phyloP scores from a whole-genome alignment of 2,888 invertebrate genomes.

The Beris morrisii region DNA sequence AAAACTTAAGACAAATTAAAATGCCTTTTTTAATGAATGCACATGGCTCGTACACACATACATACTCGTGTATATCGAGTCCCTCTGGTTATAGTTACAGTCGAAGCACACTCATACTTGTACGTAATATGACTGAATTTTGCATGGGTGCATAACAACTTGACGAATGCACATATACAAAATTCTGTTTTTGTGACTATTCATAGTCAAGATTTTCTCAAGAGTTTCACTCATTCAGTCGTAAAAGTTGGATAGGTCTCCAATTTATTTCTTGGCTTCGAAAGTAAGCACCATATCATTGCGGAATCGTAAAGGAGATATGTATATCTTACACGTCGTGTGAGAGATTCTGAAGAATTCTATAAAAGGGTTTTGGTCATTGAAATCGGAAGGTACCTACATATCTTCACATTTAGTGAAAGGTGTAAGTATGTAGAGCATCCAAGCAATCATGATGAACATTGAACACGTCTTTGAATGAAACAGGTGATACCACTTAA shows the following conservation, averaged over 20 bases:
- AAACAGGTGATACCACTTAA: too few relatives aligned
- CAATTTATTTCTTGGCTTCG: conserved; percentile 25
- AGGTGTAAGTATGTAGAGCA: too few relatives aligned
- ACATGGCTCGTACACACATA: conserved; percentile 7
- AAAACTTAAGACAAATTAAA: conserved; percentile 35
- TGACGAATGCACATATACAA: conserved; percentile 27
- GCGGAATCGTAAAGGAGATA: neutral
- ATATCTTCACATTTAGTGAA: too few relatives aligned
- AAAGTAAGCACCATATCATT: neutral
- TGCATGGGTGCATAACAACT: conserved; percentile 27
- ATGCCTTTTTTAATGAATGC: conserved; percentile 34
- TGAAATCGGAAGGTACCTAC: too few relatives aligned
- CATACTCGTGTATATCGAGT: conserved; percentile 1
- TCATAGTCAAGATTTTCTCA: conserved; percentile 24
- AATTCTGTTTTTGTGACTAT: conserved; percentile 21
- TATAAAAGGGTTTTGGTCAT: neutral
- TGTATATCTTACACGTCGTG: neutral
- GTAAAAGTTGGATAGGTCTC: conserved; percentile 13
- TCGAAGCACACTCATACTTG: neutral
- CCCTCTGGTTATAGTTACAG: neutral
- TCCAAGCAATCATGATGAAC: too few relatives aligned
- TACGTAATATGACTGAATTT: conserved; percentile 4
- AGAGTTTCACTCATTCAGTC: conserved; percentile 25
- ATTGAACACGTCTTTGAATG: too few relatives aligned
- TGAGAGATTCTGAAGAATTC: neutral